Evolutionary conservation across 2,113 vertebrate species (phyloP).

Genomic region (Empidonax traillii): DNA sequence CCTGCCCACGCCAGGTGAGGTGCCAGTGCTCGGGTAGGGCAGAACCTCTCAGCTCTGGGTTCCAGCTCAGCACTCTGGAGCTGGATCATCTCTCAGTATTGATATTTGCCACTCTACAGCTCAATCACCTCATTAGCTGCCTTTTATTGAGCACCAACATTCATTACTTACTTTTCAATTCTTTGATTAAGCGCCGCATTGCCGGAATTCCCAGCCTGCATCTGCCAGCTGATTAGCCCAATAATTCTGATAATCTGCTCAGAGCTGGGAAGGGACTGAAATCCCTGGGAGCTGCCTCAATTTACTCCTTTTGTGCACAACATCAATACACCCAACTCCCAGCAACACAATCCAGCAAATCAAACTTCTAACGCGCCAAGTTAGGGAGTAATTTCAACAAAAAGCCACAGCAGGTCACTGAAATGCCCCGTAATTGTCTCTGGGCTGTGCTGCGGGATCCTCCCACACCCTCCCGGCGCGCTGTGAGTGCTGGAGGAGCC

Average conservation of each 20-base stretch:
- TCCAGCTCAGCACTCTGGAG: constrained; percentile 24
- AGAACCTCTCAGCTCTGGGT: constrained; percentile 37
- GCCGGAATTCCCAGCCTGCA: constrained; percentile 28
- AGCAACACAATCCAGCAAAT: neutral
- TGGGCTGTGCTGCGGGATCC: neutral
- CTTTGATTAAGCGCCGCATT: constrained; percentile 55
- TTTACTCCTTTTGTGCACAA: neutral
- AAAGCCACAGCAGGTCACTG: constrained; percentile 34
- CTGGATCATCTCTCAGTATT: constrained; percentile 49
- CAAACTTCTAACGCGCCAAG: constrained; percentile 9
- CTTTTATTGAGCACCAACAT: constrained; percentile 38
- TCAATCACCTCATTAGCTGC: constrained; percentile 68
- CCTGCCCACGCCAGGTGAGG: neutral
- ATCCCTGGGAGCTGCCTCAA: neutral
- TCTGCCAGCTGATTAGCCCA: constrained; percentile 42
- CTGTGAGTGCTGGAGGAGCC: constrained; percentile 27
- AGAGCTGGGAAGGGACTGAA: neutral
- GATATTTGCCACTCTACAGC: constrained; percentile 57
- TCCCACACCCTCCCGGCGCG: constrained; percentile 14
- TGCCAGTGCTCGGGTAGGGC: constrained; percentile 4
- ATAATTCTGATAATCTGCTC: constrained; percentile 27
- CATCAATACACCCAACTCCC: constrained; percentile 25
- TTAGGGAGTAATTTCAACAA: constrained; percentile 13
- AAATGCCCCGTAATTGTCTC: neutral
- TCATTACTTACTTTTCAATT: constrained; percentile 23